A percentile compares a stretch with the other conserved stretches of the same genome.
These are phyloP conservation scores for Eupelmus urozonus DNA, from an alignment of 2,888 invertebrate species.

Conservation along the genomic window DNA sequence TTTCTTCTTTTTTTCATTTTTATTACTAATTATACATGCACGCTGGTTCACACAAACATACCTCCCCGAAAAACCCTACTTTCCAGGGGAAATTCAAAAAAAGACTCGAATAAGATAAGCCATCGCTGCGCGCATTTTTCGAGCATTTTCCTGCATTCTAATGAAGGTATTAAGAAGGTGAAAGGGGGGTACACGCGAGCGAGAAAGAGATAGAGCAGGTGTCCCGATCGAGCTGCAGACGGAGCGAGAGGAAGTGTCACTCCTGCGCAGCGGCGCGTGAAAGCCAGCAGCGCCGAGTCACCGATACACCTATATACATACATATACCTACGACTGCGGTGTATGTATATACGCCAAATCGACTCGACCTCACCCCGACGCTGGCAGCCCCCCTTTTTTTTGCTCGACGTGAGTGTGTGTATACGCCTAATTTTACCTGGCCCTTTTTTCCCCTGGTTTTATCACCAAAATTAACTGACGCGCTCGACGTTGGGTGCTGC, in stretches of 20 bases:
- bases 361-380: background rate
- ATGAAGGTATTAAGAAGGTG: conserved; percentile 39
- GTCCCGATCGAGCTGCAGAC: conserved; percentile 8
- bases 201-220: conserved; percentile 24
- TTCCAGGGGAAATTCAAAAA: no score
- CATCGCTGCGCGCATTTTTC: conserved; percentile 30
- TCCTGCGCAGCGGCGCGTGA: conserved; percentile 43
- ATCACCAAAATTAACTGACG: background rate
- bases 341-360: background rate
- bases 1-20: background rate
- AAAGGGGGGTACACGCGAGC: no score
- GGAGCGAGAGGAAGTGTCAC: conserved; percentile 53
- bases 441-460: background rate
- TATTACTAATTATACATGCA: no score
- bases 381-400: no score
- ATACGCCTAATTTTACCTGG: background rate
- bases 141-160: conserved; percentile 51
- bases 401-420: background rate
- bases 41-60: no score
- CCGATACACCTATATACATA: conserved; percentile 3
- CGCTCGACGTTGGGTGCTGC: no score
- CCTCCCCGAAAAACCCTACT: no score
- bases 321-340: no score
- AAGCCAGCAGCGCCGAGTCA: conserved; percentile 23
- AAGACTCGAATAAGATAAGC: conserved; percentile 12